Evolutionary conservation across 2,113 vertebrate genomes (phyloP).

Genomic region (Odocoileus hemionus): DNA sequence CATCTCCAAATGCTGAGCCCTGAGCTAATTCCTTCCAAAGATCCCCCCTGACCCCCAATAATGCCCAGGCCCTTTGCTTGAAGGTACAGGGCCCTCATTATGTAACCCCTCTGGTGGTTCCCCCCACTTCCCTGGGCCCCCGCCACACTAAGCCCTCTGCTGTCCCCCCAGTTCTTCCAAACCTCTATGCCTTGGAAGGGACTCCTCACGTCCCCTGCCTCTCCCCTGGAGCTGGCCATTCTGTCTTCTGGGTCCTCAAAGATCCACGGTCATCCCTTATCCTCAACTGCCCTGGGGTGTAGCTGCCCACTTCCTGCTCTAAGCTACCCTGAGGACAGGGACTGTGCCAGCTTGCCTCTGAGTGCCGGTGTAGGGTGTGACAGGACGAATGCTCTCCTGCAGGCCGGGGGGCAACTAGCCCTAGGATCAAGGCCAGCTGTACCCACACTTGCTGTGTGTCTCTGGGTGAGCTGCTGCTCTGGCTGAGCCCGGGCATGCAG

Average conservation of each 20-base stretch:
- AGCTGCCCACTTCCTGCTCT: neutral
- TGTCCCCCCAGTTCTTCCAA: neutral
- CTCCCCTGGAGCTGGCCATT: neutral
- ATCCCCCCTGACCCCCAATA: neutral
- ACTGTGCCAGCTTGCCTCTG: neutral
- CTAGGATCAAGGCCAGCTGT: neutral
- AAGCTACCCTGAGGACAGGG: neutral
- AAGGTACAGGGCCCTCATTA: neutral
- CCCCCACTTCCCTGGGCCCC: neutral
- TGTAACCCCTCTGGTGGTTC: neutral
- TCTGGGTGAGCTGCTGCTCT: neutral
- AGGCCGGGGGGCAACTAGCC: neutral
- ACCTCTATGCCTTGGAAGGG: neutral
- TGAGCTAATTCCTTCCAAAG: neutral
- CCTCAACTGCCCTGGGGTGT: neutral
- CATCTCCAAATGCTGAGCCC: neutral
- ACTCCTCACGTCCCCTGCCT: neutral
- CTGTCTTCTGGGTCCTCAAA: neutral
- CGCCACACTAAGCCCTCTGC: fast-evolving
- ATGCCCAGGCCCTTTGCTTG: neutral
- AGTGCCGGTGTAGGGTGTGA: neutral
- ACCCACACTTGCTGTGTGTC: neutral
- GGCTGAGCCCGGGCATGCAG: neutral
- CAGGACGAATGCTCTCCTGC: neutral
- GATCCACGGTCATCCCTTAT: neutral